Conservation (phyloP, 2,888 invertebrate species). For the Achlya flavicornis region DNA sequence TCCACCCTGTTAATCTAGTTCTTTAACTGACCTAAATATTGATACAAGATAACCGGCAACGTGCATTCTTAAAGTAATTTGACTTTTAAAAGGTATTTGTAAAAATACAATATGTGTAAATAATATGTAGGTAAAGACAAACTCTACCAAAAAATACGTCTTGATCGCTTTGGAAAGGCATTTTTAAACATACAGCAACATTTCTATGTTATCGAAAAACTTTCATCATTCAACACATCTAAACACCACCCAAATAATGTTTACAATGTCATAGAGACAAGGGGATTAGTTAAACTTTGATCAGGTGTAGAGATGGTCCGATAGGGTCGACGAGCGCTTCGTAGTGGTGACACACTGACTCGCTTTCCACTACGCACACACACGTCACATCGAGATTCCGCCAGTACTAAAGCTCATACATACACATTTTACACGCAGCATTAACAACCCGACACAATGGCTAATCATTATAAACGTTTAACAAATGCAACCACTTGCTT, state of each 20-base stretch:
- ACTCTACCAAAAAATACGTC: too few relatives aligned
- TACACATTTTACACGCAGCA: constrained; percentile 24
- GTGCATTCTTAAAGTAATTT: constrained; percentile 20
- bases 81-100: constrained; percentile 14
- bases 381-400: constrained; percentile 21
- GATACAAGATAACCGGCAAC: constrained; percentile 18
- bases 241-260: constrained; percentile 5
- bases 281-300: constrained; percentile 48
- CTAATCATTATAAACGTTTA: constrained; percentile 29
- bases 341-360: constrained; percentile 78
- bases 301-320: constrained; percentile 50
- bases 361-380: constrained; percentile 70
- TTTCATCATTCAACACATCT: not conserved
- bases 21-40: constrained; percentile 14
- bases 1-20: constrained; percentile 19
- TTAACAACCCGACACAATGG: constrained; percentile 26
- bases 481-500: constrained; percentile 15
- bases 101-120: too few relatives aligned
- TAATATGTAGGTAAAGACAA: too few relatives aligned
- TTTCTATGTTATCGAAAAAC: not conserved
- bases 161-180: not conserved
- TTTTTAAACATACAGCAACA: not conserved
- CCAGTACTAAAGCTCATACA: constrained; percentile 24
- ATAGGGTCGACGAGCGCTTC: constrained; percentile 41
- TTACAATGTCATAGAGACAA: constrained; percentile 23